Evolutionary conservation across 2,888 invertebrate species (phyloP).

Genomic region (Acronicta leporina): DNA sequence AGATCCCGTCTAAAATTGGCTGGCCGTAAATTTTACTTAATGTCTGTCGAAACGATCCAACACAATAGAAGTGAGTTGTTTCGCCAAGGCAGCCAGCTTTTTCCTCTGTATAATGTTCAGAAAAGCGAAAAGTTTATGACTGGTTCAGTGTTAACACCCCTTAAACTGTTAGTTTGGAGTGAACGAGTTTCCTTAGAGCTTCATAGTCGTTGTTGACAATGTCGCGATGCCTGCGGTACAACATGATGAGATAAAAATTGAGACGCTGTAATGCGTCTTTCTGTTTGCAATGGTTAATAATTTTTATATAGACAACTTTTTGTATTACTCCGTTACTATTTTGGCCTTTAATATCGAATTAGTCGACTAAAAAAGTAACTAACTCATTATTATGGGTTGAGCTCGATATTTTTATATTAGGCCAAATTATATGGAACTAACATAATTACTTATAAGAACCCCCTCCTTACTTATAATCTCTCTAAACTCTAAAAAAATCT

Average conservation of each 20-base stretch:
- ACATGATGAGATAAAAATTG: conserved; percentile 6
- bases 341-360: too few species aligned
- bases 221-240: conserved; percentile 7
- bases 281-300: background rate
- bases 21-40: conserved; percentile 75
- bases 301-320: too few species aligned
- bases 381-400: too few species aligned
- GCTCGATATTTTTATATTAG: too few species aligned
- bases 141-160: conserved; percentile 64
- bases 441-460: too few species aligned
- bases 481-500: too few species aligned
- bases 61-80: conserved; percentile 69
- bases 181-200: conserved; percentile 48
- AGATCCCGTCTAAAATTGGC: conserved; percentile 77
- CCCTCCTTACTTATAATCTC: too few species aligned
- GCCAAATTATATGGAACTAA: too few species aligned
- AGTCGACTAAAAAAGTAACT: too few species aligned
- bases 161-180: conserved; percentile 60
- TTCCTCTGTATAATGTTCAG: conserved; percentile 63
- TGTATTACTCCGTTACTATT: too few species aligned
- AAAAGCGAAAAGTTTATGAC: conserved; percentile 67
- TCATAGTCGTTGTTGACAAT: conserved; percentile 17
- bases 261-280: too few species aligned
- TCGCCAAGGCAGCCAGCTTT: conserved; percentile 57
- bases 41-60: conserved; percentile 71